Evolutionary conservation across 2,888 invertebrate species (phyloP), one percentile per base, ranked within the genome.

Genomic region (Spodoptera picta): DNA sequence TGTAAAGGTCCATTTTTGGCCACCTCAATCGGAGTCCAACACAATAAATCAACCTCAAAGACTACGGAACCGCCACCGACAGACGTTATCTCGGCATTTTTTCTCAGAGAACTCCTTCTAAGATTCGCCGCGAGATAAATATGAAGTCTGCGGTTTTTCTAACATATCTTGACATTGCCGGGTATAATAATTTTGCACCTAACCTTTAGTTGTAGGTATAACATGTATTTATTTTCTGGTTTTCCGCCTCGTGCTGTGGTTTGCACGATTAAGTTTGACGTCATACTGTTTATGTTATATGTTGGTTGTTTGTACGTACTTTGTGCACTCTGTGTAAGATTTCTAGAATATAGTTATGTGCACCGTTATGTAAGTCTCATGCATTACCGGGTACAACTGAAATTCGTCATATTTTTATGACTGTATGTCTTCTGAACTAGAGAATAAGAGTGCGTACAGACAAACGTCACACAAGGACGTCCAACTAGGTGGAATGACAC

Each of bases 161-260:
- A 52, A 48, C 54, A 49, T 60, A 48, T 44, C 46, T 53, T 47
- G 69, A 56, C 36, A 44, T 52, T 50, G 44, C 46, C 53, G n/a
- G 43, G 47, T 42, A 46, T 44, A 48, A 51, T 44, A 45, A 48
- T 55, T 36, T 53, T 24, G 41, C 41, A 44, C 27, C n/a, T 50
- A 54, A 65, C 69, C 57, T 72, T 73, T 69, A 41, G 11, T 31
- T 45, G 11, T 72, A 58, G 49, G 53, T 60, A 73, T 56, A 36
- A 9, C 36, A 42, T 46, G 52, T 60, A 46, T 73, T 73, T 64
- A 23, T 52, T 42, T 9, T 36, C 43, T 45, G 55, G 54, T 77
- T 74, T 77, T 74, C 77, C 77, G 70, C 64, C 60, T 65, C 65
- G 60, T 61, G 65, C 44, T 59, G 54, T 52, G 69, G 72, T 69